Percentiles rank a stretch among this genome's conserved stretches.
Evolutionary conservation across 2,797 vertebrate genomes (phyloP).

Genomic region (Phrynocephalus guinanensis): DNA sequence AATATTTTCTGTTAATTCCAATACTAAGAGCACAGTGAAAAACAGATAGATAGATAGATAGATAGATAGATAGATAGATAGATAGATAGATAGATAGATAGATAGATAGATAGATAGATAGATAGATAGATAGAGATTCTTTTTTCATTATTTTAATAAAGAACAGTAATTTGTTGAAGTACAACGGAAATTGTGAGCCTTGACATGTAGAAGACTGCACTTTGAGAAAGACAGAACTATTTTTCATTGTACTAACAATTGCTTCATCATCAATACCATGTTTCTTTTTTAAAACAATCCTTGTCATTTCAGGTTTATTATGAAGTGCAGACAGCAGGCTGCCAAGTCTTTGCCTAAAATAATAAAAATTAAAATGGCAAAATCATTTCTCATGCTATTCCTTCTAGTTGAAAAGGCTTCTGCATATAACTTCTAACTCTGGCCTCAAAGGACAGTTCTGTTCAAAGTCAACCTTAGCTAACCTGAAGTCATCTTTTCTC

Average conservation of each 20-base stretch:
- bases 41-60: neutral
- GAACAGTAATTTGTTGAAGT: conserved; percentile 75
- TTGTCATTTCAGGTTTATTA: conserved; percentile 76
- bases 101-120: too few species aligned
- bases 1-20: conserved; percentile 70
- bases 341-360: conserved; percentile 62
- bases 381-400: conserved; percentile 11
- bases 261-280: conserved; percentile 76
- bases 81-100: too few species aligned
- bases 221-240: conserved; percentile 75
- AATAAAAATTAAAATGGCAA: conserved; percentile 28
- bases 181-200: conserved; percentile 74
- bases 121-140: too few species aligned
- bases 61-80: too few species aligned
- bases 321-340: conserved; percentile 75
- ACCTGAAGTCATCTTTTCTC: conserved; percentile 23
- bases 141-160: conserved; percentile 73
- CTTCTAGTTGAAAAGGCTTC: conserved; percentile 29
- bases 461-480: conserved; percentile 3
- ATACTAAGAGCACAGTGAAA: conserved; percentile 61
- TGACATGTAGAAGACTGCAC: conserved; percentile 73
- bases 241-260: conserved; percentile 72
- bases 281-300: conserved; percentile 73
- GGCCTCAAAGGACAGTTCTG: conserved; percentile 19
- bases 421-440: fast-evolving